These are phyloP conservation scores for Drosophila silvestris DNA, from an alignment of 2,888 invertebrate genomes.

Conservation along the genomic window DNA sequence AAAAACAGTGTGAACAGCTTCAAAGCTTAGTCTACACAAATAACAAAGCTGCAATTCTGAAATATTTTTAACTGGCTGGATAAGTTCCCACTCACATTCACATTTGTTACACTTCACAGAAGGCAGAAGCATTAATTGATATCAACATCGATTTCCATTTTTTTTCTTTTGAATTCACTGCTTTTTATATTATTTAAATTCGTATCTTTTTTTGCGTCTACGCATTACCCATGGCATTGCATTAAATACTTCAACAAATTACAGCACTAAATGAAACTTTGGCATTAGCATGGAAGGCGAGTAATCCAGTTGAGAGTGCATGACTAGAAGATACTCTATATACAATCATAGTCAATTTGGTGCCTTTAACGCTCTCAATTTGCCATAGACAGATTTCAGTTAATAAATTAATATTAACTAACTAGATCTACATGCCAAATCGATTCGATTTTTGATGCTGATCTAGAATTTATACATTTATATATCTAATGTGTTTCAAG, in stretches of 20 bases:
- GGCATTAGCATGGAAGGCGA: constrained; percentile 22
- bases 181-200: constrained; percentile 18
- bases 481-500: neutral
- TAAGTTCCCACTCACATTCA: neutral
- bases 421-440: neutral
- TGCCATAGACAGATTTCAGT: neutral
- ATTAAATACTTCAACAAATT: constrained; percentile 44
- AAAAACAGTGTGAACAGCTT: neutral
- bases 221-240: constrained; percentile 29
- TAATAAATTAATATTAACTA: neutral
- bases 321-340: neutral
- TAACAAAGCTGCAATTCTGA: neutral
- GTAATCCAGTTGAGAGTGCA: neutral
- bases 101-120: neutral
- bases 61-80: constrained; percentile 1
- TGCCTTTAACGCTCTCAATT: neutral
- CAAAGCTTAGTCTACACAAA: neutral
- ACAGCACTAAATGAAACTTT: constrained; percentile 23
- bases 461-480: neutral
- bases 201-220: neutral
- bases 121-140: constrained; percentile 18
- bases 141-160: constrained; percentile 3
- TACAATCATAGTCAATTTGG: neutral
- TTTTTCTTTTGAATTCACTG: constrained; percentile 16
- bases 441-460: neutral